Conservation (phyloP, 1,140 invertebrate species). For the Holotrichia oblita region DNA sequence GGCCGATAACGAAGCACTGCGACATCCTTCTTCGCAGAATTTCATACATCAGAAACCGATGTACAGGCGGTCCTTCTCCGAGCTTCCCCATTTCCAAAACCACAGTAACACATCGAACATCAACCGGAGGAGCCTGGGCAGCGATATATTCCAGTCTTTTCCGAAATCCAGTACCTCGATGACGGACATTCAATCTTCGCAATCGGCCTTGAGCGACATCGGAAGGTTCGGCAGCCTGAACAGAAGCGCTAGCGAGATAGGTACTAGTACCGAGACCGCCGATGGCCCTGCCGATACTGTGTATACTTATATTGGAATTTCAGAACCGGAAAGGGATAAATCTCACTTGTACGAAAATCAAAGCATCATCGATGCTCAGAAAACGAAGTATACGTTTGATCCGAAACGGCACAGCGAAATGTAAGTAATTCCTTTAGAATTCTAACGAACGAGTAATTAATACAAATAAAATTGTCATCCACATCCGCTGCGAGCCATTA, state of each 20-base stretch:
- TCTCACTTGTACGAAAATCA: conserved; percentile 58
- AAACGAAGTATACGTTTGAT: conserved; percentile 53
- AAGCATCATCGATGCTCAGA: conserved; percentile 60
- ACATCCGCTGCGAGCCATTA: background rate
- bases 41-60: conserved; percentile 65
- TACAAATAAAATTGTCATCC: background rate
- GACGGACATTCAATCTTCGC: conserved; percentile 57
- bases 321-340: conserved; percentile 61
- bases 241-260: conserved; percentile 55
- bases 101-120: conserved; percentile 54
- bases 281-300: conserved; percentile 52
- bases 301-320: conserved; percentile 70
- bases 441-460: background rate
- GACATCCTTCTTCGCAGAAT: conserved; percentile 59
- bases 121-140: conserved; percentile 64
- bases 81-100: conserved; percentile 62
- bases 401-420: conserved; percentile 54
- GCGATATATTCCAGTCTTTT: conserved; percentile 53
- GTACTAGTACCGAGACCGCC: conserved; percentile 32
- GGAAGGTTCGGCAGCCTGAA: conserved; percentile 30
- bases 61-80: conserved; percentile 73
- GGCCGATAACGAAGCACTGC: conserved; percentile 63
- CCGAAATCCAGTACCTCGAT: conserved; percentile 59
- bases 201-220: background rate
- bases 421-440: too few relatives aligned